Evolutionary conservation across 1,140 invertebrate species (phyloP).

Genomic region (Drosophila subobscura): DNA sequence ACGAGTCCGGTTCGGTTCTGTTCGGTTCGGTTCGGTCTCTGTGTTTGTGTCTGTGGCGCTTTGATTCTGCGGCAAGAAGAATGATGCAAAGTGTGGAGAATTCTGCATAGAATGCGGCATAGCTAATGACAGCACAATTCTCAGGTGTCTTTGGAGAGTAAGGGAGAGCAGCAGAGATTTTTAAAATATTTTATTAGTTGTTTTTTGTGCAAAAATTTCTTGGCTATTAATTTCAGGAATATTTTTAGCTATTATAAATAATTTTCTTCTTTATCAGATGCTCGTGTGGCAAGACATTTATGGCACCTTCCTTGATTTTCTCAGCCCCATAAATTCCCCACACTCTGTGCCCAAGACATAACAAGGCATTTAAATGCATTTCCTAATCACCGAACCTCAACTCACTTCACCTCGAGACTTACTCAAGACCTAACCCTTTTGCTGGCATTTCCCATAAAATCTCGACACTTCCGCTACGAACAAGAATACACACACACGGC

Average conservation of each 20-base stretch:
- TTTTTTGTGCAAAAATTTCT: neutral
- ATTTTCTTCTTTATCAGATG: neutral
- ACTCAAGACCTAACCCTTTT: conserved; percentile 61
- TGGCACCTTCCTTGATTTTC: conserved; percentile 33
- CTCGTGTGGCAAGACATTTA: conserved; percentile 31
- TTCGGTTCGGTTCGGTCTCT: conserved; percentile 25
- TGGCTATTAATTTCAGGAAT: neutral
- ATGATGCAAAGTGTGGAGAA: conserved; percentile 19
- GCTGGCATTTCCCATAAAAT: conserved; percentile 72
- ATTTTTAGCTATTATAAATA: neutral
- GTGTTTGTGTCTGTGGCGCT: conserved; percentile 52
- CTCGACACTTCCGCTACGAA: conserved; percentile 64
- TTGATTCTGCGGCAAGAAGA: conserved; percentile 23
- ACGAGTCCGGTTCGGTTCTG: conserved; percentile 47
- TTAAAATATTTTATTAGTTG: neutral
- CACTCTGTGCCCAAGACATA: neutral
- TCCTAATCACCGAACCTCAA: conserved; percentile 50
- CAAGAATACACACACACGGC: conserved; percentile 26
- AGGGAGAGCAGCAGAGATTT: no score
- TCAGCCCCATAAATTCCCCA: neutral
- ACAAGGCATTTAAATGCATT: conserved; percentile 46
- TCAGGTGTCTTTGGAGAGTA: neutral
- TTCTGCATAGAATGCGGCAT: conserved; percentile 48
- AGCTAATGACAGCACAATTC: conserved; percentile 24
- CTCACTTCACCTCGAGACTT: conserved; percentile 17